Evolutionary conservation across 1,140 invertebrate genomes (phyloP), one percentile per base, ranked within the genome.

Genomic region (Philopotamus ludificatus): DNA sequence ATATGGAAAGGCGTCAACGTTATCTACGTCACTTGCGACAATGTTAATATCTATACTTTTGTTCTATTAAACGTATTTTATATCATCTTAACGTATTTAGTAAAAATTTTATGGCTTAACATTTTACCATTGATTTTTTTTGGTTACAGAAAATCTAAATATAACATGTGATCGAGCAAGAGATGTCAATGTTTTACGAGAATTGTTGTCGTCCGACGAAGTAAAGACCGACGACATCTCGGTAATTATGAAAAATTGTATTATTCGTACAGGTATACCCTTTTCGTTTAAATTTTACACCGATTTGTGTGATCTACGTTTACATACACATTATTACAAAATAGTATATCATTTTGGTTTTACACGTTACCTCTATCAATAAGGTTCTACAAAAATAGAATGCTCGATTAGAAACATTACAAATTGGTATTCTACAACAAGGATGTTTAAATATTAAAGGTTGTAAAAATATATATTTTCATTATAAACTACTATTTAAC

Each of bases 361-460:
- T 34, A 34, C 12, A 4, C 28, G 28, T 7, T 34, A 34, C 12
- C 4, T 12, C 4, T 34, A 34, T 34, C 28, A 7, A 34, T 7
- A 34, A 34, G 28, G 28, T 7, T 45, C 61, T 66, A 66, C 65
- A 66, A 66, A 66, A 66, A 66, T 66, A 66, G 22, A 66, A 58
- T 62, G 65, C 65, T 66, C 50, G 22, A 53, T 49, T 23, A 7
- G 54, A 65, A 41, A 65, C 9, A 39, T 10, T 16, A 53, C 63
- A 51, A 65, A 66, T 42, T 22, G 45, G 50, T 47, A 41, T 54
- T 66, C 65, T 66, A 61, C n/a, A 22, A 18, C 8, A 12, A 53
- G 21, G 16, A 20, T 22, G 10, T 53, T 22, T 18, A 22, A 53
- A 61, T 44, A 49, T 44, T 66, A 22, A 9, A 53, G 54, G 7